These are phyloP conservation scores for Amblyornis subalaris DNA, from an alignment of 2,113 vertebrate genomes.

Conservation along the genomic window DNA sequence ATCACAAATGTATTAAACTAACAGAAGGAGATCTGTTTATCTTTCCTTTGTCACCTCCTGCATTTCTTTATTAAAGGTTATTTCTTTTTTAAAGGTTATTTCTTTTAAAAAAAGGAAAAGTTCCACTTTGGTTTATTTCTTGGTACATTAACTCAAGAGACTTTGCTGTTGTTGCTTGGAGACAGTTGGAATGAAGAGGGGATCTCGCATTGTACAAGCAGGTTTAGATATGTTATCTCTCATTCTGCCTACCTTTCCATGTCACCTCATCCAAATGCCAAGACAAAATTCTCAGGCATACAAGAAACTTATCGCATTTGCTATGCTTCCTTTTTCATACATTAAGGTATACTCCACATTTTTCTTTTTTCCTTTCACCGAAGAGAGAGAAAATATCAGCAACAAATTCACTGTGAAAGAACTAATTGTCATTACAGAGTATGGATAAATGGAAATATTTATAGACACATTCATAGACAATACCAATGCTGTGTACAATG, in stretches of 20 bases:
- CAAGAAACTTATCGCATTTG: neutral
- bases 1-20: conserved; percentile 26
- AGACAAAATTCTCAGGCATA: neutral
- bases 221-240: neutral
- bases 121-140: conserved; percentile 16
- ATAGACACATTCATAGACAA: neutral
- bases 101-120: neutral
- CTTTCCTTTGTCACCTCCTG: neutral
- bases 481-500: neutral
- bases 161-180: conserved; percentile 9
- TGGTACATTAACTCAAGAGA: conserved; percentile 17
- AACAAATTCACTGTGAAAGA: neutral
- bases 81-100: neutral
- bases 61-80: neutral
- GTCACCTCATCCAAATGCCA: neutral
- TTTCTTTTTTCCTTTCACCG: neutral
- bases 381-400: neutral
- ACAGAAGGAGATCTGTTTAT: conserved; percentile 22
- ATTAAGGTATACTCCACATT: neutral
- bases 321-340: neutral
- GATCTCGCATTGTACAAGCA: neutral
- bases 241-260: neutral
- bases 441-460: neutral
- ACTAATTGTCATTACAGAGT: neutral
- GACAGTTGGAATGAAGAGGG: neutral